Evolutionary conservation across 2,888 invertebrate species (phyloP), one percentile per base, ranked within the genome.

Genomic region (Nesidiocoris tenuis): DNA sequence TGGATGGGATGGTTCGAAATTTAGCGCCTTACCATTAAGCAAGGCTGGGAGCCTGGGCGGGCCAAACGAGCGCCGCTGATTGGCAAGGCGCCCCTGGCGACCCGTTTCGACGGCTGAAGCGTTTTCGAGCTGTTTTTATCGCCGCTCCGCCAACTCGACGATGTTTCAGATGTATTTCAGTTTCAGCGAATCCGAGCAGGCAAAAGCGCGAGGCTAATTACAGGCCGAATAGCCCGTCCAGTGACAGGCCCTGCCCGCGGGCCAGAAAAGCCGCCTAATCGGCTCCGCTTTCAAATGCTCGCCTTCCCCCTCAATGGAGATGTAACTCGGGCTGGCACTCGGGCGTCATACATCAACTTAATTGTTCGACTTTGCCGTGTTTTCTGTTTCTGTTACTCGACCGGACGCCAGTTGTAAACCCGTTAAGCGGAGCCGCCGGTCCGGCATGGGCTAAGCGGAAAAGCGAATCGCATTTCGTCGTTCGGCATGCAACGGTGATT

Each of bases 291-390:
- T 39, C 39, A 39, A 39, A 39, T 39, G 39, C 67, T 65, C 39
- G 25, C 56, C 67, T 22, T 55, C 22, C 25, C 71, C 61, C 72
- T 72, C 72, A 72, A 72, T 72, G 72, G 61, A 72, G 72, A 72
- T 61, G 72, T 72, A 61, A 61, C 72, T 25, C 16, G 16, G 23
- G 25, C 61, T 72, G 72, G 54, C 72, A 72, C 72, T 61, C 54
- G 39, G 61, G 12, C 72, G 19, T 55, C 61, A 72, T 72, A 72
- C 72, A 72, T 72, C 72, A 72, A 72, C 72, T 72, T 72, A 72
- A 72, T 72, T 61, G 72, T 61, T 61, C 72, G 55, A 55, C 55
- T 67, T 67, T 67, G 39, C 22, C 55, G 54, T 67, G 67, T 56
- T 67, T 22, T 55, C 67, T 67, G 67, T 56, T 67, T 17, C 67